Evolutionary conservation across 2,113 vertebrate species (phyloP).

Genomic region (Toxostoma redivivum): DNA sequence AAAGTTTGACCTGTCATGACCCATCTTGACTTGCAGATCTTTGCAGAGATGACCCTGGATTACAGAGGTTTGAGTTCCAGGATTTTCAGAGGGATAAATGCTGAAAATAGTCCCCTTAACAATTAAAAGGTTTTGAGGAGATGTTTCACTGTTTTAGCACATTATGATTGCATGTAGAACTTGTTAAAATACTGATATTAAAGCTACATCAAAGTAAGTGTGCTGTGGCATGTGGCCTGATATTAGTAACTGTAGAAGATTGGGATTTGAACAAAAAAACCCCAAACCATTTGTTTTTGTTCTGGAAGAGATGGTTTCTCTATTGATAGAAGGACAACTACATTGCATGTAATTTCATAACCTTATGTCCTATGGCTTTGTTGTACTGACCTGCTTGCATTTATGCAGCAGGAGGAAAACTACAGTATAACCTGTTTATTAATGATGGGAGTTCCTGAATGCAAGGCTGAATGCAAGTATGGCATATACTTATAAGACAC

Average conservation of each 20-base stretch:
- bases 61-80: neutral
- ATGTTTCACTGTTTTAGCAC: neutral
- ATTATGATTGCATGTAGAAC: neutral
- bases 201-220: neutral
- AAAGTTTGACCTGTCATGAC: neutral
- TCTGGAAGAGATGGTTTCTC: neutral
- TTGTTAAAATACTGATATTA: neutral
- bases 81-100: neutral
- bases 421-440: neutral
- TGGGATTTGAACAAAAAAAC: neutral
- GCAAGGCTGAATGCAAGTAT: neutral
- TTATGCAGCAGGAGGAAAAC: neutral
- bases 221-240: neutral
- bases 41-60: neutral
- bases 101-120: neutral
- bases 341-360: neutral
- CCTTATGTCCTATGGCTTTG: neutral
- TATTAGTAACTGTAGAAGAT: neutral
- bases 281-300: neutral
- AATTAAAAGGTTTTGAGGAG: neutral
- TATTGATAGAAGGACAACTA: neutral
- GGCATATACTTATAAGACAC: neutral
- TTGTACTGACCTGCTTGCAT: neutral
- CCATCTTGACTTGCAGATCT: neutral
- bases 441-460: neutral